Base-by-base conservation (phyloP, 2,888 invertebrate genomes). In the Cynaeus angustus region DNA sequence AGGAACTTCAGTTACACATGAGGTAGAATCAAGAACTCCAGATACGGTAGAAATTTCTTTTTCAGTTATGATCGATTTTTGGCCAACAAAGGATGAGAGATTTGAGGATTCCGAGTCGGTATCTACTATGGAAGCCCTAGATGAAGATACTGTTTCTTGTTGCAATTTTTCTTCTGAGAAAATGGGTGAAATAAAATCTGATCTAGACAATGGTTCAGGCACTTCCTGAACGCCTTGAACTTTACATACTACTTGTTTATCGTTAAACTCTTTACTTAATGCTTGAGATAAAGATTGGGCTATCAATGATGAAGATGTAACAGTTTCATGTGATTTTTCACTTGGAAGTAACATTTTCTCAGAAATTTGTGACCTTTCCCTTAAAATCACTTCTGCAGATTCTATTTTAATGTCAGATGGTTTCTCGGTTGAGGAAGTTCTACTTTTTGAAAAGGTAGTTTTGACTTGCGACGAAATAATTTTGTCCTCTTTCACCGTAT, bases 1-100 rank as follows among this genome's bases (percentile, higher is more conserved):
- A 62, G 62, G 62, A 62, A 62, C 62, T 62, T 50, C 50, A 10
- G 50, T 62, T 62, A 33, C 62, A 6, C 13, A 16, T 50, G 62
- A 62, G 62, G 62, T 62, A 62, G 62, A 59, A 46, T 59, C 59
- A 26, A 37, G 3, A 43, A 37, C 12, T 52, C 21, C 21, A n/a
- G 56, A 14, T 28, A 38, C 9, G 8, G 43, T 43, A 46, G 59
- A 43, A 8, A 46, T 14, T 59, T 59, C 59, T 30, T 30, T 45
- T 21, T 45, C 45, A 0, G 12, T 14, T 28, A 59, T 14, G 13
- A 30, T 14, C 12, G 59, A 59, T 16, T 10, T 45, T 3, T 14
- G 59, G 12, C 59, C 59, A 3, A 46, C 43, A 45, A 46, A 59
- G 9, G 59, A 59, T 8, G 59, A 59, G 4, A 59, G 33, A 30